Conservation (phyloP, 2,113 vertebrate species). For the Hiodon tergisus region DNA sequence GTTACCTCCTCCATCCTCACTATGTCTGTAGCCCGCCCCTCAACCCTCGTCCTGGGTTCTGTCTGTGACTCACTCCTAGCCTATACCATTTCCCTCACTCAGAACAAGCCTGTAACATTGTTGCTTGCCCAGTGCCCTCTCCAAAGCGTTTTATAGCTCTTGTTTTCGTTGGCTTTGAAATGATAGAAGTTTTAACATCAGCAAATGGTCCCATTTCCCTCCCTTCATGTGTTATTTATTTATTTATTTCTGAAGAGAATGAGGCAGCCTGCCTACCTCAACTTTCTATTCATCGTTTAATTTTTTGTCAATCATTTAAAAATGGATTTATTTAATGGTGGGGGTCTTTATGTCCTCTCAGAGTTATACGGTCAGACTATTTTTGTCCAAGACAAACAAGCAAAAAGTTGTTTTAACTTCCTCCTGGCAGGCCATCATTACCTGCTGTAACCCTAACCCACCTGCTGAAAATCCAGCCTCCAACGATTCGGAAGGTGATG, state of each 20-base stretch:
- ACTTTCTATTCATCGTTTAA: constrained; percentile 20
- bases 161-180: constrained; percentile 35
- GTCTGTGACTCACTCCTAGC: constrained; percentile 7
- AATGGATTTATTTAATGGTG: not conserved
- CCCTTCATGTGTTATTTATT: constrained; percentile 29
- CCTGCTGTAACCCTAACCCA: not conserved
- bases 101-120: no score
- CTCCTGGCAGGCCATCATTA: constrained; percentile 10
- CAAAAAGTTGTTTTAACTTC: constrained; percentile 2
- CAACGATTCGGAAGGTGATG: not conserved
- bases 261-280: constrained; percentile 16
- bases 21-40: not conserved
- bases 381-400: constrained; percentile 13
- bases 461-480: not conserved
- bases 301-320: constrained; percentile 34
- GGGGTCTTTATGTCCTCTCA: constrained; percentile 18
- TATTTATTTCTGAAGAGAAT: constrained; percentile 25
- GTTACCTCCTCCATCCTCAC: not conserved
- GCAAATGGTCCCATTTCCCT: constrained; percentile 36
- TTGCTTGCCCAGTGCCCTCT: not conserved
- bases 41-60: not conserved
- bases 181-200: constrained; percentile 41
- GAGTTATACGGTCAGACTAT: constrained; percentile 12
- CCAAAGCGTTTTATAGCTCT: constrained; percentile 17
- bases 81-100: no score